Evolutionary conservation across 2,888 invertebrate species (phyloP).

Genomic region (Hyalella azteca): DNA sequence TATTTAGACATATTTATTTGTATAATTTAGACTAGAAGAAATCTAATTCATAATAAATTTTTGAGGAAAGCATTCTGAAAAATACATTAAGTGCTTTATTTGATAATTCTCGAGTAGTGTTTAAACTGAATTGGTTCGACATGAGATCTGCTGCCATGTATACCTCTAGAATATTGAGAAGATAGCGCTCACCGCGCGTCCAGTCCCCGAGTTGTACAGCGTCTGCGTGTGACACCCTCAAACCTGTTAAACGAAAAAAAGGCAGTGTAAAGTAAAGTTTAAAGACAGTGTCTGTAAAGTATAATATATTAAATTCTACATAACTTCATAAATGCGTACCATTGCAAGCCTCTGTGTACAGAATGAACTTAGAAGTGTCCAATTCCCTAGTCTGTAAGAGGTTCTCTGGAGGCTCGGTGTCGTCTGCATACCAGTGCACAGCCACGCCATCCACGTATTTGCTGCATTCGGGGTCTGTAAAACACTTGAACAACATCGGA

Average conservation of each 20-base stretch:
- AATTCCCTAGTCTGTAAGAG: slow-evolving; percentile 63
- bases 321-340: no score
- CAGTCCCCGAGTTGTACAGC: slow-evolving; percentile 15
- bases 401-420: slow-evolving; percentile 61
- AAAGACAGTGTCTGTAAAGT: no score
- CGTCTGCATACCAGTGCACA: slow-evolving; percentile 68
- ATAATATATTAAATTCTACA: no score
- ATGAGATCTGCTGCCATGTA: no score
- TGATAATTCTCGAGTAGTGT: no score
- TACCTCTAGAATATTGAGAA: slow-evolving; percentile 32
- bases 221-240: not conserved
- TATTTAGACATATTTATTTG: no score
- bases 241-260: not conserved
- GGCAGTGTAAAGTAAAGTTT: no score
- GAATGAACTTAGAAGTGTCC: slow-evolving; percentile 66
- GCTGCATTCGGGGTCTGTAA: slow-evolving; percentile 60
- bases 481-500: no score
- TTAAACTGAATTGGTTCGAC: not conserved
- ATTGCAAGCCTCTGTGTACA: slow-evolving; percentile 62
- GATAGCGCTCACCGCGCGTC: not conserved
- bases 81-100: no score
- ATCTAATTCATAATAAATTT: no score
- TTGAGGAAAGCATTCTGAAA: no score
- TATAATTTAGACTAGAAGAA: no score
- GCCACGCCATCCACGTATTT: slow-evolving; percentile 66